phyloP scores from a whole-genome alignment of 2,888 invertebrate species.

The Machimus atricapillus region DNA sequence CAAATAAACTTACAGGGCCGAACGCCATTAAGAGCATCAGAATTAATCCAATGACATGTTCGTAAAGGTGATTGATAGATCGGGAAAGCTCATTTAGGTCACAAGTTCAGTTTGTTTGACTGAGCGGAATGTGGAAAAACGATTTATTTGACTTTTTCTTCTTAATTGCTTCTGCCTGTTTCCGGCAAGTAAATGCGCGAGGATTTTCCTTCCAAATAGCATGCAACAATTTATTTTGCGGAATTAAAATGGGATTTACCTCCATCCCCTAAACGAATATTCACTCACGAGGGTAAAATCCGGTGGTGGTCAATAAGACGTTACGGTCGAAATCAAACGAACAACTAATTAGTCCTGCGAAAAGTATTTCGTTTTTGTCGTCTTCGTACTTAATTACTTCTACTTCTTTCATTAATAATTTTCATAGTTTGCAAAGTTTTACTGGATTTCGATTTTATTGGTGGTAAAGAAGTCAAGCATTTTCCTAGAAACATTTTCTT shows the following conservation, averaged over 20 bases:
- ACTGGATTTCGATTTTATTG: neutral
- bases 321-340: neutral
- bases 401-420: neutral
- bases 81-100: slow-evolving; percentile 1
- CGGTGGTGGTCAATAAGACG: neutral
- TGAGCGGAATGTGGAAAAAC: neutral
- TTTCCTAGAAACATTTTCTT: neutral
- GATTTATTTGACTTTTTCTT: neutral
- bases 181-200: neutral
- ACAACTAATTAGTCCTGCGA: neutral
- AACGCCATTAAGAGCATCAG: slow-evolving; percentile 8
- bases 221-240: neutral
- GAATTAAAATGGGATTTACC: neutral
- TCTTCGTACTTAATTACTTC: neutral
- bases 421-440: neutral
- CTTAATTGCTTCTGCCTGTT: neutral
- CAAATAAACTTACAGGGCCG: neutral
- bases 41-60: slow-evolving; percentile 14
- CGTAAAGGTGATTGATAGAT: slow-evolving; percentile 5
- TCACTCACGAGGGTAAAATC: neutral
- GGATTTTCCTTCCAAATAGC: neutral
- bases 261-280: neutral
- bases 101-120: slow-evolving; percentile 1
- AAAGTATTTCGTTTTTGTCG: neutral
- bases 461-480: neutral